phyloP scores from a whole-genome alignment of 2,888 invertebrate species.

The Incurvaria masculella region DNA sequence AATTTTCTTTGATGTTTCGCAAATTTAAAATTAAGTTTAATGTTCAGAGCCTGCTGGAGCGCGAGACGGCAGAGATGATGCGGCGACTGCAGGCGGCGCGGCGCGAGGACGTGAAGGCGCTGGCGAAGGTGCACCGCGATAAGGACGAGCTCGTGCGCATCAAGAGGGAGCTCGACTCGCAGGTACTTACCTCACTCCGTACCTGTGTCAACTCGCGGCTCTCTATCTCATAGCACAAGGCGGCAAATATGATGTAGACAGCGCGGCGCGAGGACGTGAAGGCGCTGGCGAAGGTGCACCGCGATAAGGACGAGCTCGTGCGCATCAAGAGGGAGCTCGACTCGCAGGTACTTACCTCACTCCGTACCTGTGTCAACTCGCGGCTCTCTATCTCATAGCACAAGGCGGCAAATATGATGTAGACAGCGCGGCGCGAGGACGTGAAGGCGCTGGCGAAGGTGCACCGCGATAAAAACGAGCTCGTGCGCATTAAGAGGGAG shows the following conservation, averaged over 20 bases:
- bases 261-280: constrained; percentile 87
- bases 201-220: too few relatives aligned
- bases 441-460: constrained; percentile 83
- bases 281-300: constrained; percentile 78
- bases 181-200: constrained; percentile 31
- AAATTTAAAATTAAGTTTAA: too few relatives aligned
- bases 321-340: constrained; percentile 82
- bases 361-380: constrained; percentile 18
- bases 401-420: too few relatives aligned
- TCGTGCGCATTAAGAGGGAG: constrained; percentile 82
- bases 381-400: too few relatives aligned
- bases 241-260: too few relatives aligned
- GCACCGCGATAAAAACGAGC: constrained; percentile 88
- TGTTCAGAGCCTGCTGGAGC: constrained; percentile 62
- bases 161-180: constrained; percentile 73
- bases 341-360: constrained; percentile 34
- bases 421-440: constrained; percentile 81
- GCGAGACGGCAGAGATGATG: constrained; percentile 72
- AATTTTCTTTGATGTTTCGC: too few relatives aligned
- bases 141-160: constrained; percentile 86
- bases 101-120: constrained; percentile 82
- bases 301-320: constrained; percentile 87
- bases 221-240: too few relatives aligned
- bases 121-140: constrained; percentile 85
- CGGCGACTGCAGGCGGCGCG: constrained; percentile 78